Conservation (phyloP, 2,113 vertebrate species). For the Psettodes erumei region DNA sequence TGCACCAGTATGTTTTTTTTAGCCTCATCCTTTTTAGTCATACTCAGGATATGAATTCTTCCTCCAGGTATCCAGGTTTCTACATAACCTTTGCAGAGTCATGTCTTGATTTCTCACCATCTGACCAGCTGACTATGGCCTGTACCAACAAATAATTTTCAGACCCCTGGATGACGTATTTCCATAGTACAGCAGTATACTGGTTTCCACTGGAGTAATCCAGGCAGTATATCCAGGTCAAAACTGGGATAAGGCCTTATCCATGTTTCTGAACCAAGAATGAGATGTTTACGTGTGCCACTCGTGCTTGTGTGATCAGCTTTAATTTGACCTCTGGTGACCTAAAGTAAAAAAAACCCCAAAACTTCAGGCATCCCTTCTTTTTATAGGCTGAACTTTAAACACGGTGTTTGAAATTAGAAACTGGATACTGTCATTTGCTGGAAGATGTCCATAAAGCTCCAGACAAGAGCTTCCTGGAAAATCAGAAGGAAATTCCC, state of each 20-base stretch:
- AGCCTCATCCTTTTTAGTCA: not conserved
- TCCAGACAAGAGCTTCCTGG: conserved; percentile 36
- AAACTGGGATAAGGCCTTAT: not conserved
- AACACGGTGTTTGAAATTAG: not conserved
- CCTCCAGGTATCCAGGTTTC: not conserved
- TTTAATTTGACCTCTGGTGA: not conserved
- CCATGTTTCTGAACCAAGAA: not conserved
- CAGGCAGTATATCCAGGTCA: not conserved
- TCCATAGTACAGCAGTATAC: not conserved
- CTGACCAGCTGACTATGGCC: not conserved
- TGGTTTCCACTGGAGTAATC: not conserved
- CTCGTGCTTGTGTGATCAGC: not conserved
- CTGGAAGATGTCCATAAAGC: not conserved
- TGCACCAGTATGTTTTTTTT: not conserved
- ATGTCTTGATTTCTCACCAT: not conserved
- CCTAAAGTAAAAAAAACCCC: fast-evolving
- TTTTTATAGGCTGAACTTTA: not conserved
- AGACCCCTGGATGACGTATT: not conserved
- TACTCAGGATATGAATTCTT: not conserved
- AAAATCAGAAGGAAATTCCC: conserved; percentile 58
- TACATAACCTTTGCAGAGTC: not conserved
- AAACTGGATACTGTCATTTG: not conserved
- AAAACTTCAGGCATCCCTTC: not conserved
- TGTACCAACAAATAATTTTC: not conserved
- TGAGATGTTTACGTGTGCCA: too few relatives aligned